Percentiles rank a stretch among this genome's conserved stretches.
phyloP scores from a whole-genome alignment of 1,140 invertebrate species.

The Danaus plexippus region DNA sequence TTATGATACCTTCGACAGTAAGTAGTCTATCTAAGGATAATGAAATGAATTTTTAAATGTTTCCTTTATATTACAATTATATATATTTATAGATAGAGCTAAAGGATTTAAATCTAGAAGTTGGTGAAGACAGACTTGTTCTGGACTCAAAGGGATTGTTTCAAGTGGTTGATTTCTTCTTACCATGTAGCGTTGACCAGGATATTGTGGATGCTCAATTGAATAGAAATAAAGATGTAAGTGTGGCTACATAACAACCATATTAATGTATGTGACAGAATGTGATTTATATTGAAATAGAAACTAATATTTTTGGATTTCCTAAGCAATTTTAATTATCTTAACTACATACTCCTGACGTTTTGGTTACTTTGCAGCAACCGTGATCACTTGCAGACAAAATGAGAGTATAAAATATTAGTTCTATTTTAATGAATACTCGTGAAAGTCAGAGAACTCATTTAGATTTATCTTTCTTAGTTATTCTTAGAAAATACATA shows the following conservation, averaged over 20 bases:
- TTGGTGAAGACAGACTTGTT: constrained; percentile 56
- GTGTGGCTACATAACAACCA: constrained; percentile 11
- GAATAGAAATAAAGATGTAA: constrained; percentile 61
- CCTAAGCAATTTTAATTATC: no score
- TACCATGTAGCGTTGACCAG: constrained; percentile 59
- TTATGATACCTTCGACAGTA: constrained; percentile 72
- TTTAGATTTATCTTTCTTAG: no score
- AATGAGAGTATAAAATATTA: no score
- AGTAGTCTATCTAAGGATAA: constrained; percentile 20
- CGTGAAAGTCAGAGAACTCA: no score
- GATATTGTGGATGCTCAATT: constrained; percentile 53
- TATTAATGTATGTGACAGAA: no score
- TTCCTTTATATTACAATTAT: constrained; percentile 4
- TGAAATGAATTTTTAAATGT: constrained; percentile 4
- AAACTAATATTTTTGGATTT: no score
- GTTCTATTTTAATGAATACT: no score
- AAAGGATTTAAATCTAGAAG: constrained; percentile 53
- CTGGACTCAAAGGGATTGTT: constrained; percentile 49
- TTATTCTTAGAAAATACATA: no score
- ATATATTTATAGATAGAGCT: constrained; percentile 41
- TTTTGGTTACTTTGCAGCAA: no score
- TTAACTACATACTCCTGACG: no score
- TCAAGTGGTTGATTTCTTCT: constrained; percentile 48
- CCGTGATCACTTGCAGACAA: no score
- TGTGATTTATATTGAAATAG: no score